Conservation (phyloP, 53 echinoderm and acorn worm genomes). For the Glandiceps talaboti region DNA sequence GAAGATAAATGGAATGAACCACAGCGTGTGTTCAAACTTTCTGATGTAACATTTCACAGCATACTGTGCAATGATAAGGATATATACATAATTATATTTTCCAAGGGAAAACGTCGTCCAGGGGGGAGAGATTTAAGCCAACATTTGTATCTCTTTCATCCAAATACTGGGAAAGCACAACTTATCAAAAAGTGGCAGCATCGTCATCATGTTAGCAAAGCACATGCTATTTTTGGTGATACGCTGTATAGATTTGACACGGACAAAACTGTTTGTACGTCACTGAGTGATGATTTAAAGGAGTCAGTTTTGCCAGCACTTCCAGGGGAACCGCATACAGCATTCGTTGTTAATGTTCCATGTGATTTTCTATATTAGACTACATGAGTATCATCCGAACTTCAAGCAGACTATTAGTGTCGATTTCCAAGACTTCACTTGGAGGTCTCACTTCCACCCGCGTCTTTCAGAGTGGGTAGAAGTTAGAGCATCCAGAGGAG, state of each 20-base stretch:
- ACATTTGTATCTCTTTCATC: neutral
- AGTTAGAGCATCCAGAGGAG: too few relatives aligned
- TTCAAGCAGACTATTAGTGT: too few relatives aligned
- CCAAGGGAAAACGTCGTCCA: neutral
- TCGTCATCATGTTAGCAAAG: neutral
- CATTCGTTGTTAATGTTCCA: neutral
- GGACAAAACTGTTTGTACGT: neutral
- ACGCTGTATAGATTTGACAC: neutral
- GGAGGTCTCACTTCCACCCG: too few relatives aligned
- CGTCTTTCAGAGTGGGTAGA: too few relatives aligned
- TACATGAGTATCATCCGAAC: too few relatives aligned
- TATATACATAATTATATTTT: neutral
- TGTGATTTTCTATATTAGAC: neutral
- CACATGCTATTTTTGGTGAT: neutral
- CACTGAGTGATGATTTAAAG: neutral
- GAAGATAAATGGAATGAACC: neutral
- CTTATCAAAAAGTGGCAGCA: neutral
- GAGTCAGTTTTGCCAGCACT: neutral
- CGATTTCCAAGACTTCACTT: too few relatives aligned
- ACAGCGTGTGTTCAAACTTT: too few relatives aligned
- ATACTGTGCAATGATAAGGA: neutral
- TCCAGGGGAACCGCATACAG: neutral
- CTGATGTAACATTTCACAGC: too few relatives aligned
- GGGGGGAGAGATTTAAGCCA: neutral
- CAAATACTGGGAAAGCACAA: neutral